Conservation (phyloP, 2,113 vertebrate genomes). For the Myotis lucifugus region DNA sequence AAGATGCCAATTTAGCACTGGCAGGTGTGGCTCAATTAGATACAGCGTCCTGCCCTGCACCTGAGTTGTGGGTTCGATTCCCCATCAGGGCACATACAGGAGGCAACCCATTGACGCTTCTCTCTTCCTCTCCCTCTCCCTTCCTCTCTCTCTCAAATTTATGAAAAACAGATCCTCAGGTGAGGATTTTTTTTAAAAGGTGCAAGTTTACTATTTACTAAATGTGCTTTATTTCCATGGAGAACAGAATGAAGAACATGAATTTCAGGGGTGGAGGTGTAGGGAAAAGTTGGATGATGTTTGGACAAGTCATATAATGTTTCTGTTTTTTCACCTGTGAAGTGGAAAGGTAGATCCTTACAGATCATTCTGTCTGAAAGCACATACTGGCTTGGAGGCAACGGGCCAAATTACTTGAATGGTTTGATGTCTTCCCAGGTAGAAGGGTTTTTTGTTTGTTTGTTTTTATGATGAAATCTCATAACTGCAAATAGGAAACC, state of each 20-base stretch:
- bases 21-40: neutral
- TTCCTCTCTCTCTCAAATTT: neutral
- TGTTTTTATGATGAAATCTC: neutral
- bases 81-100: neutral
- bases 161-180: neutral
- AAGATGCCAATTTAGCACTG: neutral
- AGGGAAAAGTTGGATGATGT: neutral
- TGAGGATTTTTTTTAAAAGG: neutral
- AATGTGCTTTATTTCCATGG: neutral
- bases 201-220: neutral
- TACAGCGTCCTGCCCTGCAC: neutral
- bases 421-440: neutral
- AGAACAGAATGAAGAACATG: slow-evolving; percentile 46
- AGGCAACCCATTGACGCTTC: neutral
- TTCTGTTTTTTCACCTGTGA: neutral
- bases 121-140: neutral
- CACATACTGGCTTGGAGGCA: neutral
- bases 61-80: rapidly evolving
- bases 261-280: neutral
- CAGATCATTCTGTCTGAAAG: neutral
- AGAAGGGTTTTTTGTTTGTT: neutral
- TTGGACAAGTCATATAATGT: neutral
- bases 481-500: neutral
- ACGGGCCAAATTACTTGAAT: neutral
- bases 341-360: neutral